Evolutionary conservation across 2,888 invertebrate genomes (phyloP).

Genomic region (Euzetes globulus): DNA sequence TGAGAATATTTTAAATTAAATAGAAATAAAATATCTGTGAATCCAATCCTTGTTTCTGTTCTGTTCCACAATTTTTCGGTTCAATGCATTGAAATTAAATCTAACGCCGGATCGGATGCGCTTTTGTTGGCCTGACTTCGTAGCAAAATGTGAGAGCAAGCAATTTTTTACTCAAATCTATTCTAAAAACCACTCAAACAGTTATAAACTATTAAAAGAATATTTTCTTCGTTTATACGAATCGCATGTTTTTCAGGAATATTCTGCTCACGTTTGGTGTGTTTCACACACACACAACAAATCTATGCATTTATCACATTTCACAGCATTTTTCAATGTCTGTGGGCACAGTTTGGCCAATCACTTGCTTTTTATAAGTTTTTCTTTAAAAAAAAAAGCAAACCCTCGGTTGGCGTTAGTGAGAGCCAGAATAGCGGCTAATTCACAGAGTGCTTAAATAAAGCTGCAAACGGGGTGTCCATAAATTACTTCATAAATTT

Average conservation of each 20-base stretch:
- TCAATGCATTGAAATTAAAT: constrained; percentile 26
- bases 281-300: not conserved
- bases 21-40: not conserved
- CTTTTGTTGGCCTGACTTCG: not conserved
- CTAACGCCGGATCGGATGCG: not conserved
- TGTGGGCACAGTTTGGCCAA: not conserved
- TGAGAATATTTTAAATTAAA: constrained; percentile 23
- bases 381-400: not conserved
- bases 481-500: constrained; percentile 18
- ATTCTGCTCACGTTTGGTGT: not conserved
- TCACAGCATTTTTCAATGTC: not conserved
- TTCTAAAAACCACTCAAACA: constrained; percentile 2
- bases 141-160: not conserved
- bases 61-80: constrained; percentile 16
- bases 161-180: not conserved
- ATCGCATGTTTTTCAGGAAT: not conserved
- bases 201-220: not conserved
- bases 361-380: not conserved
- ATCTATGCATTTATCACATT: not conserved
- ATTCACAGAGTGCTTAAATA: not conserved
- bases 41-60: not conserved
- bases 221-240: not conserved
- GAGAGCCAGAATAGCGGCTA: not conserved
- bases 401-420: not conserved
- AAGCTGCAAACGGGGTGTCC: constrained; percentile 25